A percentile compares a stretch with the other conserved stretches of the same genome.
Evolutionary conservation across 2,888 invertebrate species (phyloP).

Genomic region (Heliothis peltigera): DNA sequence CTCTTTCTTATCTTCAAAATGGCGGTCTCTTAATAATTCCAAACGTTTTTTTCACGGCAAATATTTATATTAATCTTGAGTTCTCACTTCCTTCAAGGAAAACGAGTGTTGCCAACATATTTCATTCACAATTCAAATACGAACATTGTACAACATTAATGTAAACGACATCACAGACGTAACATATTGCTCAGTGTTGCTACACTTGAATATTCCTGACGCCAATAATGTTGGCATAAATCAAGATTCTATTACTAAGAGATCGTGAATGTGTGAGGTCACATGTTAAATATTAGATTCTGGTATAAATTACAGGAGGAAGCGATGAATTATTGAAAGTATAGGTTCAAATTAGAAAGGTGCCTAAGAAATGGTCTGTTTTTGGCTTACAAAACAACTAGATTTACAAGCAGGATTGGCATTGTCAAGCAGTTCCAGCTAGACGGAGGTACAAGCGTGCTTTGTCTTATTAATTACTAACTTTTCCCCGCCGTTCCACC

Average conservation of each 20-base stretch:
- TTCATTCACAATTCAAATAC: conserved; percentile 10
- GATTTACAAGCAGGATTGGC: no score
- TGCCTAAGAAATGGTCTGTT: no score
- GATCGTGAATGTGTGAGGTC: conserved; percentile 32
- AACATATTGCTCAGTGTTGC: conserved; percentile 44
- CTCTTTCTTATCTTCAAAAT: no score
- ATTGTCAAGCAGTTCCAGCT: no score
- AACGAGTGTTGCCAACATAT: conserved; percentile 7
- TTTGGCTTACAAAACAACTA: no score
- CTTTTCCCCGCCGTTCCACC: no score
- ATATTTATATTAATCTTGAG: no score
- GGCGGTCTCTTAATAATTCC: no score
- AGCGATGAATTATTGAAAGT: neutral
- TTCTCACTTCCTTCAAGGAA: neutral
- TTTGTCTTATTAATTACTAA: no score
- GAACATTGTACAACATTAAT: conserved; percentile 38
- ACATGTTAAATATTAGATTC: conserved; percentile 4
- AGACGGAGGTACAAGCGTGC: no score
- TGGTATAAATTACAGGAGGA: neutral
- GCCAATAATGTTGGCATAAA: conserved; percentile 89
- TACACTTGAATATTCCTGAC: conserved; percentile 44
- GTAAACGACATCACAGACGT: conserved; percentile 39
- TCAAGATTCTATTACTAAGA: conserved; percentile 92
- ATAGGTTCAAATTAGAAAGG: neutral
- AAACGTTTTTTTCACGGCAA: no score